phyloP scores from a whole-genome alignment of 92 coral and sea anemone genomes.

The Zoanthus sociatus region DNA sequence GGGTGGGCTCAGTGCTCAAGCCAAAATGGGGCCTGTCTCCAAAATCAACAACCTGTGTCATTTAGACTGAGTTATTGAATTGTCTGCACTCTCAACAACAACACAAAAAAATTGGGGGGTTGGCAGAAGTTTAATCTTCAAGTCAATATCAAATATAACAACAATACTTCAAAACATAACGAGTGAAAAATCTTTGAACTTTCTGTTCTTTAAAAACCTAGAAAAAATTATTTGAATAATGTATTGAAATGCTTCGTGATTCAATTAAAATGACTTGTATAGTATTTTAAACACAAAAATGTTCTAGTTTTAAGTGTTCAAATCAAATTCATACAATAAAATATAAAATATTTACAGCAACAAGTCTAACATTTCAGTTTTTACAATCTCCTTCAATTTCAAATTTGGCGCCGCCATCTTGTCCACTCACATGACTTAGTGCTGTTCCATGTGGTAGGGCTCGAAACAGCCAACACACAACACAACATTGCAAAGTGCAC shows the following conservation, averaged over 20 bases:
- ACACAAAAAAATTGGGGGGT: constrained; percentile 46
- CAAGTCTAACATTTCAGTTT: constrained; percentile 14
- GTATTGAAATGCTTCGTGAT: constrained; percentile 33
- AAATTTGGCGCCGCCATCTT: constrained; percentile 21
- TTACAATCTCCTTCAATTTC: constrained; percentile 23
- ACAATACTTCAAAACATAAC: constrained; percentile 42
- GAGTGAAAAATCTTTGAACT: constrained; percentile 38
- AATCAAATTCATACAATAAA: constrained; percentile 27
- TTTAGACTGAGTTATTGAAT: constrained; percentile 47
- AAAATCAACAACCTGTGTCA: constrained; percentile 51
- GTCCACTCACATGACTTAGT: constrained; percentile 28
- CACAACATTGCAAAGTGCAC: constrained; percentile 40
- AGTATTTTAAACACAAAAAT: constrained; percentile 38
- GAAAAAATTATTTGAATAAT: constrained; percentile 29
- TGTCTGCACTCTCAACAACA: constrained; percentile 20
- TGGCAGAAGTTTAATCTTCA: constrained; percentile 50
- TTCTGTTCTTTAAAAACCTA: constrained; percentile 33
- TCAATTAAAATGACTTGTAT: constrained; percentile 43
- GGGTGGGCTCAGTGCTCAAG: constrained; percentile 47
- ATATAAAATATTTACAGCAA: constrained; percentile 14
- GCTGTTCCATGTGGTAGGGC: constrained; percentile 24
- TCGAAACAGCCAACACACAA: constrained; percentile 44
- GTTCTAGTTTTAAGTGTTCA: constrained; percentile 28
- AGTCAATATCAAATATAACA: constrained; percentile 28
- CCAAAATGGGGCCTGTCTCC: constrained; percentile 34